Percentiles rank a stretch among this genome's conserved stretches.
These are phyloP conservation scores for Triops cancriformis DNA, from an alignment of 1,140 invertebrate genomes.

Conservation along the genomic window DNA sequence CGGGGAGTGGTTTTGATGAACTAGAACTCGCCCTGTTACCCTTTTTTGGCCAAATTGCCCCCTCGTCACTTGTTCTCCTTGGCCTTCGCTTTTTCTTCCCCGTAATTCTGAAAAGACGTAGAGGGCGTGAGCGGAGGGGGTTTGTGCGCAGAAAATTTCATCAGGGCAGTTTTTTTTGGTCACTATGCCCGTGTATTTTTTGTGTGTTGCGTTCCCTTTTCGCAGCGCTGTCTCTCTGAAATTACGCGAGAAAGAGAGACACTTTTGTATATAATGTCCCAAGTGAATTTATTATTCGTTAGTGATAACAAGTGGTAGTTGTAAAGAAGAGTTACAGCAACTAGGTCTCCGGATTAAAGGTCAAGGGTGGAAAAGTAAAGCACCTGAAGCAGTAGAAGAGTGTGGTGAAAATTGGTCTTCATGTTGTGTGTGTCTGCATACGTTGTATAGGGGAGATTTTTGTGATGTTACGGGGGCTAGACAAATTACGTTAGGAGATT, in stretches of 20 bases:
- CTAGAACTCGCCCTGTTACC: neutral
- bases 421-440: neutral
- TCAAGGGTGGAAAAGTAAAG: neutral
- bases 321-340: neutral
- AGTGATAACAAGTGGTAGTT: neutral
- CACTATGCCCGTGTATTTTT: neutral
- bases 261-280: neutral
- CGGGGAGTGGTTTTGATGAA: neutral
- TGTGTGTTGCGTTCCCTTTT: neutral
- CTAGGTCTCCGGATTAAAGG: constrained; percentile 5
- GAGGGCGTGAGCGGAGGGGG: neutral
- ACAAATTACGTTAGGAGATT: neutral
- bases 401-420: neutral
- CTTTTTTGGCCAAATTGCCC: neutral
- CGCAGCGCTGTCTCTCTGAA: neutral
- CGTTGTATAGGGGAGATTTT: neutral
- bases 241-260: neutral
- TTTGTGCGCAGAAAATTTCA: neutral
- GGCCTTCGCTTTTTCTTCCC: neutral
- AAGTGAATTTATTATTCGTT: constrained; percentile 10
- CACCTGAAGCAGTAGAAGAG: neutral
- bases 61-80: neutral
- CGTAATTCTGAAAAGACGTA: too few species aligned
- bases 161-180: neutral
- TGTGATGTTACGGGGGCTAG: neutral